Evolutionary conservation across 2,888 invertebrate genomes (phyloP), one percentile per base, ranked within the genome.

Genomic region (Eristalinus sepulchralis): DNA sequence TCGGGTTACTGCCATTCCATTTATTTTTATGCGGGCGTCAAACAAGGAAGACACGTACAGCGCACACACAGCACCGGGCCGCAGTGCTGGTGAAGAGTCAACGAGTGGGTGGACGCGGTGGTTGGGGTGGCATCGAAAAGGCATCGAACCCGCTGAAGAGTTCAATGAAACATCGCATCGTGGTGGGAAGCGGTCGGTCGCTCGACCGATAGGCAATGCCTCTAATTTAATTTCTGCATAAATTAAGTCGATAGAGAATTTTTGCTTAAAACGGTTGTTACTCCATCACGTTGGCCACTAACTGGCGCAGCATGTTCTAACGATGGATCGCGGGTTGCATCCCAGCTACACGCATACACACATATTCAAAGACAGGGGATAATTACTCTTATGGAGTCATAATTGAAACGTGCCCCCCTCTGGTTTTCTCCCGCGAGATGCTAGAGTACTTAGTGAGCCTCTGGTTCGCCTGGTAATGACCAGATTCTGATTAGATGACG

Each of bases 11-110:
- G 83, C 86, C 86, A 83, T 82, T 83, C 70, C 83, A 86, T 79
- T 86, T 83, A 75, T 78, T 83, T 86, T 83, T 86, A 86, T 86
- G 86, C 86, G 86, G 86, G 78, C 83, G 86, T 86, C 86, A 86
- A 83, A 83, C 83, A 83, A 81, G 81, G 85, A 85, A 82, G 84
- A 77, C 81, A 68, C 76, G 39, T 22, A 27, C n/a, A 8, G 17
- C 60, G 47, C 59, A 36, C 47, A 47, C 17, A 17, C 47, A n/a
- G 5, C 33, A 31, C 33, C 13, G 17, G 22, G 13, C n/a, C 47
- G n/a, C 24, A 27, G 9, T 11, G 2, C 33, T 22, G 8, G 2
- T 27, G 59, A 13, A 10, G 34, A 31, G 31, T 2, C 34, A 9
- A 10, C 34, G 34, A 47, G 47, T 47, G n/a, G 55, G 36, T 59